Conservation (phyloP, 2,888 invertebrate genomes). For the Diloba caeruleocephala region DNA sequence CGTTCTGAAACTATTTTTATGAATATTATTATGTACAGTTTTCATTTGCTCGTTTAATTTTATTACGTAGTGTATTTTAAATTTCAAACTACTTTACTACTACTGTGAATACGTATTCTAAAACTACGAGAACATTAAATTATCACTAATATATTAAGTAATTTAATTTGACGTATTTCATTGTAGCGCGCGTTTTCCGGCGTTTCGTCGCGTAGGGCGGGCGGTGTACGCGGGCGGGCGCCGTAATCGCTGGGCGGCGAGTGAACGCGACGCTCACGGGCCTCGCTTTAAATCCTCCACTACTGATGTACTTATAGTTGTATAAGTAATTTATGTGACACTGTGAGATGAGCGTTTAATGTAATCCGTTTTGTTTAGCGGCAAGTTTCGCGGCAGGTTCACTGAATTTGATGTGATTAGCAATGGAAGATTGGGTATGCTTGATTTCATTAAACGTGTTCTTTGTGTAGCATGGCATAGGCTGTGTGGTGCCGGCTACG, state of each 20-base stretch:
- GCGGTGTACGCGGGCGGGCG: conserved; percentile 72
- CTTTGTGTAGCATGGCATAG: too few relatives aligned
- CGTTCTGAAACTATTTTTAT: conserved; percentile 59
- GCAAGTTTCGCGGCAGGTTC: too few relatives aligned
- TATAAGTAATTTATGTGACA: conserved; percentile 13
- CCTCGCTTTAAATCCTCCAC: conserved; percentile 60
- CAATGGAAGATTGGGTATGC: too few relatives aligned
- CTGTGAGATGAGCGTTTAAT: conserved; percentile 7
- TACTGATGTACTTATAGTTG: conserved; percentile 41
- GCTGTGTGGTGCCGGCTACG: too few relatives aligned
- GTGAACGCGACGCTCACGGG: conserved; percentile 59
- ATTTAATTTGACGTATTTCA: conserved; percentile 34
- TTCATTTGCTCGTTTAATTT: conserved; percentile 28
- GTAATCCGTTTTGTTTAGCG: conserved; percentile 1
- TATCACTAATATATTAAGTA: conserved; percentile 24
- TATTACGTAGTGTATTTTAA: conserved; percentile 10
- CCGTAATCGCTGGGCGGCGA: conserved; percentile 73
- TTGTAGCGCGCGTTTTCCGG: conserved; percentile 33
- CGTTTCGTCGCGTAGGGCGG: conserved; percentile 46
- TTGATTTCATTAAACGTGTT: too few relatives aligned
- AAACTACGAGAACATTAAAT: conserved; percentile 7
- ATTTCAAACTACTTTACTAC: conserved; percentile 9
- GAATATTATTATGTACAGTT: conserved; percentile 57
- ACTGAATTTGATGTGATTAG: too few relatives aligned
- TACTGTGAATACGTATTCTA: too few relatives aligned